Base-by-base conservation (phyloP, 2,113 vertebrate species). In the Thalassarche chlororhynchos region DNA sequence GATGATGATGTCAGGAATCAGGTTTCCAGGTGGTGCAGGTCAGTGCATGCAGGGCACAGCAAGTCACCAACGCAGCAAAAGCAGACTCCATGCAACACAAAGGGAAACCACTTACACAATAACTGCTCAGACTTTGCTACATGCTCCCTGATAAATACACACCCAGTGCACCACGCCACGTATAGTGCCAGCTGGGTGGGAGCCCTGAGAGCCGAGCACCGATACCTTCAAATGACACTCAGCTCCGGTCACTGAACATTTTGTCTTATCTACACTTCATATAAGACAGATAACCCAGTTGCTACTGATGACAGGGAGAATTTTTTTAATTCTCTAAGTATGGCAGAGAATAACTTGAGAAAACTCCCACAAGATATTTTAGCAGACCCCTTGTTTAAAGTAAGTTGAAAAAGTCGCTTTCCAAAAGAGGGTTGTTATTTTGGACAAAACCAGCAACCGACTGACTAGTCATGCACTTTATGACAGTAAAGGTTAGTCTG, bases 201-300 rank as follows among this genome's bases (percentile, higher is more conserved):
- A 38, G n/a, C 29, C 5, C 1, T 1, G 1, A 5, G 26, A 42
- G 77, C 55, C 13, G 26, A 13, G 25, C 17, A 42, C 49, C 1
- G 0, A 2, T 0, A 36, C 26, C 32, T 32, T 60, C 36, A 3
- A 26, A 8, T 1, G 14, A 36, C 40, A 8, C 29, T 4, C 16
- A 2, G 46, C 54, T 26, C 42, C 0, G 0, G 38, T 17, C 82
- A 14, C 14, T 0, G 29, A 12, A 32, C 21, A 11, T 5, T 6
- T 17, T 5, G 2, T 15, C 40, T 19, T 7, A 23, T 0, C 60
- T 14, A 25, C 13, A 3, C 29, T 10, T 5, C 5, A 5, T 1
- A 1, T 0, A 19, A 16, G 61, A 21, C n/a, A 26, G 2, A 13
- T 2, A 36, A 36, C 14, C 24, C 40, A 54, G 44, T 8, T 52